Evolutionary conservation across 2,113 vertebrate genomes (phyloP), one percentile per base, ranked within the genome.

Genomic region (Morone chrysops): DNA sequence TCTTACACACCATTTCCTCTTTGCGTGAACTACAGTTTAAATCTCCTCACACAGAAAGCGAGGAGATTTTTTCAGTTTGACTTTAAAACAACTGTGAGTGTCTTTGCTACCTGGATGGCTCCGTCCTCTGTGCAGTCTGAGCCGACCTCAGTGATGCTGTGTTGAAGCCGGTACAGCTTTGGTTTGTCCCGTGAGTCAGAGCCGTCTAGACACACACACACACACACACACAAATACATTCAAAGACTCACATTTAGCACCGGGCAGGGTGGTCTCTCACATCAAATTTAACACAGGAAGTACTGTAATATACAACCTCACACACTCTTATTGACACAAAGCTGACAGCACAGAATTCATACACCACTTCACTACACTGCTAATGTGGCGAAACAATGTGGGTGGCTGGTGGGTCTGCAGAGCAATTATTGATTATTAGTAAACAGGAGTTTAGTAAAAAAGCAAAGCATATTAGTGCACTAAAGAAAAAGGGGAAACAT

Each of bases 171-270:
- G 92, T 99, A 99, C 14, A 99, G 96, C 94, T 99, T 99, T 84
- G 98, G 98, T 91, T 99, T 99, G 91, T 99, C 98, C 89, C 98
- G 96, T 40, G 98, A 99, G 93, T 99, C 98, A 10, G 98, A 99
- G 2, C 98, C 98, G 77, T 99, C 98, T 99, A 91, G 0, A 85
- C 53, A 59, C 74, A 81, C 62, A 14, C 3, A 54, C 53, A 91
- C 0, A 85, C 53, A 59, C 74, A 81, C 62, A 14, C 3, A 54
- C 53, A 22, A 2, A 31, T 2, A 31, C 31, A 31, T 31, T 31
- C 31, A 31, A 31, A 31, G 31, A 31, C 11, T 8, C 51, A 56
- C 31, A 38, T n/a, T 90, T 70, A 92, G 71, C 63, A 70, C 10
- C 1, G 50, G 4, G 51, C 22, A 36, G 14, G 5, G 8, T 1